Evolutionary conservation across 2,113 vertebrate species (phyloP).

Genomic region (Caracal caracal): DNA sequence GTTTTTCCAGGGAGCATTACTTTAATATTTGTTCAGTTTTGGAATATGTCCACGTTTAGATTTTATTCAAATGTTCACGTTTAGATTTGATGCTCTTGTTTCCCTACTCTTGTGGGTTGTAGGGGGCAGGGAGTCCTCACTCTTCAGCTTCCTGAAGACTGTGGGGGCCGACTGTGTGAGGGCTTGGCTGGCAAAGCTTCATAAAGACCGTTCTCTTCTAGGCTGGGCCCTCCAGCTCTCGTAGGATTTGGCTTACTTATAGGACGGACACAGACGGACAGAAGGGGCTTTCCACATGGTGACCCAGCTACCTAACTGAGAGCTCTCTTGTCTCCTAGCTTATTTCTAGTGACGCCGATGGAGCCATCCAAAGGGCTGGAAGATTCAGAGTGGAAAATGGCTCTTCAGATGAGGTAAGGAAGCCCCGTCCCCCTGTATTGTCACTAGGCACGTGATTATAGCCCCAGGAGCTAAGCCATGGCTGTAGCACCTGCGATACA

Average conservation of each 20-base stretch:
- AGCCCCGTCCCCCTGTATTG: no score
- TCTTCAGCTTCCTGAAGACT: neutral
- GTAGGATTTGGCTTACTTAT: neutral
- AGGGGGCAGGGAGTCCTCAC: neutral
- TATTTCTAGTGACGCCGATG: constrained; percentile 98
- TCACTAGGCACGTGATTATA: neutral
- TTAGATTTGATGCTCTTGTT: neutral
- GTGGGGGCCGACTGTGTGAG: neutral
- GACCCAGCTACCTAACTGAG: neutral
- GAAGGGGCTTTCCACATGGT: neutral
- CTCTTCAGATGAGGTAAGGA: constrained; percentile 93
- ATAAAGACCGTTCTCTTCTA: neutral
- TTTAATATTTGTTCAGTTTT: neutral
- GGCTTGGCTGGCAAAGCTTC: neutral
- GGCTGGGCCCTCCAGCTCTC: neutral
- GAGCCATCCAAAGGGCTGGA: constrained; percentile 98
- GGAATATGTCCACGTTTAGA: neutral
- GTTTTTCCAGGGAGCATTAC: neutral
- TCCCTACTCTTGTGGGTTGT: neutral
- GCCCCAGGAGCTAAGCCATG: neutral
- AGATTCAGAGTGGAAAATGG: constrained; percentile 99
- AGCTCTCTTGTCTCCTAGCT: constrained; percentile 86
- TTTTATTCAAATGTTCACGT: neutral
- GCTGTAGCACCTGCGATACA: neutral
- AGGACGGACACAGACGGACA: neutral